Conservation (phyloP, 2,113 vertebrate species). For the Mesocricetus auratus region DNA sequence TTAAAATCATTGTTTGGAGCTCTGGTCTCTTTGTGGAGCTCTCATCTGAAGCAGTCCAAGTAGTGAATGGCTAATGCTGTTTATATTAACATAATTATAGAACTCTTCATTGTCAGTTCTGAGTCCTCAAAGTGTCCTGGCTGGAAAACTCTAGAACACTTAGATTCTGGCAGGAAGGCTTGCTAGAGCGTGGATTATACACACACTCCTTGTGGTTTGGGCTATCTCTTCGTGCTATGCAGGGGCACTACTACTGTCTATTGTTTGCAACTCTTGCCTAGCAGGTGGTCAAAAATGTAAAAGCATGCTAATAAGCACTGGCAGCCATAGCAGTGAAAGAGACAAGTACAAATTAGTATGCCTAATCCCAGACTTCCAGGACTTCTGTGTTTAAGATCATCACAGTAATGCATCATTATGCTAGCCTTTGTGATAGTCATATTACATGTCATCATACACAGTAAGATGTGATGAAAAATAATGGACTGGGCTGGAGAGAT, state of each 20-base stretch:
- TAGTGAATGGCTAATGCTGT: conserved; percentile 23
- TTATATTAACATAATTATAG: not conserved
- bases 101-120: not conserved
- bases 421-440: not conserved
- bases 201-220: not conserved
- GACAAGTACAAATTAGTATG: not conserved
- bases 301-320: not conserved
- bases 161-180: not conserved
- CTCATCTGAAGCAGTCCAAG: conserved; percentile 35
- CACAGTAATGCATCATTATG: not conserved
- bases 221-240: not conserved
- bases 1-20: conserved; percentile 32
- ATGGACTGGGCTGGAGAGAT: not conserved
- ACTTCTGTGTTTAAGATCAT: not conserved
- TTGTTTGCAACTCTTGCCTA: conserved; percentile 25
- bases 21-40: not conserved
- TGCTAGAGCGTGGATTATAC: not conserved
- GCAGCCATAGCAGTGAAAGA: not conserved
- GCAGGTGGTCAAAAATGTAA: not conserved
- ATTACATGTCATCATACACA: no score
- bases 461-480: not conserved
- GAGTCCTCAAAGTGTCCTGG: not conserved
- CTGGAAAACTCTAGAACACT: not conserved
- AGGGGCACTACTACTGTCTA: not conserved
- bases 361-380: not conserved